phyloP scores from a whole-genome alignment of 2,113 vertebrate species.

The Chaenogobius annularis region DNA sequence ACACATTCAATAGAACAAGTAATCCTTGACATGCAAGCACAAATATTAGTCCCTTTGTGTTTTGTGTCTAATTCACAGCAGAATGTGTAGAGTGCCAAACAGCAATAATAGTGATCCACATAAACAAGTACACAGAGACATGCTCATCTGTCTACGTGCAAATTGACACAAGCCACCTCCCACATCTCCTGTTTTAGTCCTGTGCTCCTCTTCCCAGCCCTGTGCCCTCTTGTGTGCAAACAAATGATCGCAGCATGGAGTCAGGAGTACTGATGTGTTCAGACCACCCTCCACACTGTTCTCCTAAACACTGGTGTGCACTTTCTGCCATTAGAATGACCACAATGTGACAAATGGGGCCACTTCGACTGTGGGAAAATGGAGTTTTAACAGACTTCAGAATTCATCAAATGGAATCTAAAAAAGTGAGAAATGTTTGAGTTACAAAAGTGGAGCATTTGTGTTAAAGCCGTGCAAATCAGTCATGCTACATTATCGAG shows the following conservation, averaged over 20 bases:
- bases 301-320: conserved; percentile 64
- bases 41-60: conserved; percentile 90
- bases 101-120: conserved; percentile 66
- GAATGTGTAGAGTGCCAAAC: conserved; percentile 72
- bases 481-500: not conserved
- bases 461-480: not conserved
- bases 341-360: conserved; percentile 57
- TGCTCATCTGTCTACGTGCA: conserved; percentile 56
- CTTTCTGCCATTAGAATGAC: conserved; percentile 67
- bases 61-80: conserved; percentile 81
- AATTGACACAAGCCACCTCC: conserved; percentile 41
- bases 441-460: not conserved
- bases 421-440: not conserved
- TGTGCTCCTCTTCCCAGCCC: conserved; percentile 71
- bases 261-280: conserved; percentile 73
- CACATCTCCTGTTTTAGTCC: conserved; percentile 54
- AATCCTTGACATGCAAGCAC: conserved; percentile 87
- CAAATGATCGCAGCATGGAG: conserved; percentile 78
- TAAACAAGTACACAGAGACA: conserved; percentile 73
- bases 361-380: conserved; percentile 46
- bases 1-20: conserved; percentile 82
- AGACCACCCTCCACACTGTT: conserved; percentile 76
- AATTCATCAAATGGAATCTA: not conserved
- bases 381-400: conserved; percentile 49
- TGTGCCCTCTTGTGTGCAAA: conserved; percentile 78